Conservation (phyloP, 2,797 vertebrate species). For the Lithobates pipiens region DNA sequence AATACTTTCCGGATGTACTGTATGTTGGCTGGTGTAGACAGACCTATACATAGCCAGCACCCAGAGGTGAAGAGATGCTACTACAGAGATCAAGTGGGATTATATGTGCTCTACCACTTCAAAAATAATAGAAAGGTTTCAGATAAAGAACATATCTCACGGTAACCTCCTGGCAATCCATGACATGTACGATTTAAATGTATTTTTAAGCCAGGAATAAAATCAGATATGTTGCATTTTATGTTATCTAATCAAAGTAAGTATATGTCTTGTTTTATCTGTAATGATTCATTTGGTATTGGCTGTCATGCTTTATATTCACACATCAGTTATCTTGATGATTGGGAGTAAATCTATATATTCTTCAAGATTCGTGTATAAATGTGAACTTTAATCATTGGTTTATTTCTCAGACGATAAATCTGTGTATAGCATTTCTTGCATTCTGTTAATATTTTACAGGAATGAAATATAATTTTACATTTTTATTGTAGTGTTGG, state of each 20-base stretch:
- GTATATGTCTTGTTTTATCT: not conserved
- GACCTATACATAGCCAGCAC: no score
- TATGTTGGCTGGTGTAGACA: no score
- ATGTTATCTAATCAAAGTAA: not conserved
- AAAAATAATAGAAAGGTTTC: not conserved
- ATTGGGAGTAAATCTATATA: not conserved
- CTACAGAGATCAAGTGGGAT: no score
- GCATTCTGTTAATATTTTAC: conserved; percentile 34
- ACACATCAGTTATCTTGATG: conserved; percentile 21
- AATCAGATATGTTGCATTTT: not conserved
- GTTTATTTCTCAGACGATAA: conserved; percentile 22
- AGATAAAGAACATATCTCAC: no score
- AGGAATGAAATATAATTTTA: conserved; percentile 48
- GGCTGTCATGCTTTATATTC: not conserved
- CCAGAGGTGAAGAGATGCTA: no score
- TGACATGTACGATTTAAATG: not conserved
- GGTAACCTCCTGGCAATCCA: not conserved
- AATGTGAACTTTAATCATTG: not conserved
- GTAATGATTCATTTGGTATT: not conserved
- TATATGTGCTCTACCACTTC: not conserved
- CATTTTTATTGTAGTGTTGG: conserved; percentile 37
- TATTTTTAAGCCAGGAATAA: not conserved
- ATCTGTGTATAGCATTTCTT: conserved; percentile 8
- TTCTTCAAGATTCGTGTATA: conserved; percentile 16
- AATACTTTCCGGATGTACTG: no score